phyloP scores from a whole-genome alignment of 2,888 invertebrate species.

The Tineola bisselliella region DNA sequence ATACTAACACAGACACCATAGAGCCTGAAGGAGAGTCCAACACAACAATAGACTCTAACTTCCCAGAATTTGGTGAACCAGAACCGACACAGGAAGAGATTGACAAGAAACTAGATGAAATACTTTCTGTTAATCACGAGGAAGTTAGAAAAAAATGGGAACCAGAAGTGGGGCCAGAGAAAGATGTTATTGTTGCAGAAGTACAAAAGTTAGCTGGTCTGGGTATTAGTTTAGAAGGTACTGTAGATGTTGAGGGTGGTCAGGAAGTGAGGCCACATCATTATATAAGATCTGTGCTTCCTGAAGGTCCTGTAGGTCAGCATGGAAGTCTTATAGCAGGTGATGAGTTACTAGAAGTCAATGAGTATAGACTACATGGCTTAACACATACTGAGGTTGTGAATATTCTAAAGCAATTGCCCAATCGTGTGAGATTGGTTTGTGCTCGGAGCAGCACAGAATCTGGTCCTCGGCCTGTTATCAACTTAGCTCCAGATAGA shows the following conservation, averaged over 20 bases:
- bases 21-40: conserved; percentile 84
- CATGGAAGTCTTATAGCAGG: conserved; percentile 92
- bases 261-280: conserved; percentile 98
- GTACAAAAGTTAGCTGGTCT: conserved; percentile 92
- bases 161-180: conserved; percentile 81
- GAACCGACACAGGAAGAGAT: conserved; percentile 61
- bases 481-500: conserved; percentile 80
- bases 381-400: conserved; percentile 97
- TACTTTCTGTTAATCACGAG: conserved; percentile 63
- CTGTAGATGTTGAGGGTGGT: conserved; percentile 97
- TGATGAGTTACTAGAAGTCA: conserved; percentile 96
- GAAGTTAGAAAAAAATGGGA: conserved; percentile 83
- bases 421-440: conserved; percentile 89
- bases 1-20: conserved; percentile 64
- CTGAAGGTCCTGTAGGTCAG: conserved; percentile 95
- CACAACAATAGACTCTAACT: conserved; percentile 81
- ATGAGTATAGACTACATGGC: conserved; percentile 90
- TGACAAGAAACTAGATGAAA: conserved; percentile 64
- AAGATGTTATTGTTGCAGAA: conserved; percentile 91
- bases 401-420: conserved; percentile 91
- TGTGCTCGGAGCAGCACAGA: conserved; percentile 82
- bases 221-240: conserved; percentile 97
- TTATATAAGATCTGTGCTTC: conserved; percentile 94
- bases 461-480: conserved; percentile 74
- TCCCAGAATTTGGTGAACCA: conserved; percentile 66